A percentile compares a stretch with the other conserved stretches of the same genome.
Evolutionary conservation across 1,140 invertebrate species (phyloP).

Genomic region (Megathymus violae): DNA sequence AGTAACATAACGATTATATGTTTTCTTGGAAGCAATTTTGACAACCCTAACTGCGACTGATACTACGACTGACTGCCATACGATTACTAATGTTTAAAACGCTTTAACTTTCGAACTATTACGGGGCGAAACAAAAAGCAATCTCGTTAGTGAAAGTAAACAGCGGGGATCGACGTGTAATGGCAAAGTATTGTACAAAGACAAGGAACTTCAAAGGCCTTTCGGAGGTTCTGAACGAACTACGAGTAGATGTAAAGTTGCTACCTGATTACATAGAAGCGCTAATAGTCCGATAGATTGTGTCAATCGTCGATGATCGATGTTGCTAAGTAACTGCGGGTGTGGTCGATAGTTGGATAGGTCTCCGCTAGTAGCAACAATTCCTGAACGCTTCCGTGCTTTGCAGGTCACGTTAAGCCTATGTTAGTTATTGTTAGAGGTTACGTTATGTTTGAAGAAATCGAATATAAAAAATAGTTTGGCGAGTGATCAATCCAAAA

Average conservation of each 20-base stretch:
- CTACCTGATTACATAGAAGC: constrained; percentile 12
- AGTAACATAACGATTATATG: too few relatives aligned
- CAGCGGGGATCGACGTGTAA: constrained; percentile 20
- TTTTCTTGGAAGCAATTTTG: too few relatives aligned
- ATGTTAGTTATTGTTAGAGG: too few relatives aligned
- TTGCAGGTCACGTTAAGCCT: too few relatives aligned
- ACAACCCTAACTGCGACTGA: not conserved
- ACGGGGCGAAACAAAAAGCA: constrained; percentile 17
- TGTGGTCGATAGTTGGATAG: too few relatives aligned
- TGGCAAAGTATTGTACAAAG: constrained; percentile 31
- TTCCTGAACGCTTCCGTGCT: too few relatives aligned
- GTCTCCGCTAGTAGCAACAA: too few relatives aligned
- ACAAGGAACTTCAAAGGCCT: constrained; percentile 30
- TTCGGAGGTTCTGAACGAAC: constrained; percentile 24
- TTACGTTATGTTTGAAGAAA: too few relatives aligned
- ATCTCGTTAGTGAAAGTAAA: constrained; percentile 32
- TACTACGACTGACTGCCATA: not conserved
- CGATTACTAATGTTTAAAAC: constrained; percentile 12
- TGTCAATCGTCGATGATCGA: too few relatives aligned
- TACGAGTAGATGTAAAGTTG: constrained; percentile 5
- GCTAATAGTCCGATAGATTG: not conserved
- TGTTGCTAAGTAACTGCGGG: too few relatives aligned
- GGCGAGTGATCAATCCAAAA: too few relatives aligned
- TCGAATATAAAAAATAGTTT: too few relatives aligned
- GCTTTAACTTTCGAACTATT: constrained; percentile 9